Conservation (phyloP, 2,797 vertebrate species). For the Aeoliscus strigatus region DNA sequence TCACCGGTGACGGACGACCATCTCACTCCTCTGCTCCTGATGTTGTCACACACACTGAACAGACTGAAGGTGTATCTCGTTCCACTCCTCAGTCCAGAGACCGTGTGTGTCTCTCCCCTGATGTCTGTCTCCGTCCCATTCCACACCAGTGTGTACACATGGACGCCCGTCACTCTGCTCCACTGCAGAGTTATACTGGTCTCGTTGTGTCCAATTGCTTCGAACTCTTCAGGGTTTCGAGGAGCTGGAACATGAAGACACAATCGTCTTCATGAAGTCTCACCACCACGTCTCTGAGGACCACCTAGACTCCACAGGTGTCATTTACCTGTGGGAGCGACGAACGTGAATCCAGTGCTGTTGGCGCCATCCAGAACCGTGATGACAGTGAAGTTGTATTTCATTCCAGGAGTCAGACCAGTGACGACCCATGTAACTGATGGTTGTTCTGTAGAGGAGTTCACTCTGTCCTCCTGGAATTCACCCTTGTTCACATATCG, state of each 20-base stretch:
- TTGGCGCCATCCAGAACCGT: background rate
- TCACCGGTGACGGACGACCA: slow-evolving; percentile 34
- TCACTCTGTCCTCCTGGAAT: accelerated
- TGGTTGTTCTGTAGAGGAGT: accelerated
- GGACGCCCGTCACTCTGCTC: background rate
- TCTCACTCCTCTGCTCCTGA: slow-evolving; percentile 27
- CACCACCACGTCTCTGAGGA: no score
- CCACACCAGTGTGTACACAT: slow-evolving; percentile 15
- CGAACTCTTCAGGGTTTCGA: background rate
- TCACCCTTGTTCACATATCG: background rate
- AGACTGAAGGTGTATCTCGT: slow-evolving; percentile 29
- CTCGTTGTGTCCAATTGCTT: accelerated
- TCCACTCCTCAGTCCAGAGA: slow-evolving; percentile 1
- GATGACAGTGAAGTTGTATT: slow-evolving; percentile 39
- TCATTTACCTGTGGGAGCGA: background rate
- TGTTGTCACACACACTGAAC: slow-evolving; percentile 10
- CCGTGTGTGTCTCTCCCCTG: accelerated
- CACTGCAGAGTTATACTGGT: no score
- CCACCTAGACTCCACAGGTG: no score
- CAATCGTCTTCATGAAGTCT: no score
- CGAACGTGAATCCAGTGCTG: slow-evolving; percentile 30
- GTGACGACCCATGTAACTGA: background rate
- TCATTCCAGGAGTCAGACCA: slow-evolving; percentile 17
- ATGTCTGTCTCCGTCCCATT: accelerated
- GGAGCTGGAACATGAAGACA: slow-evolving; percentile 9